Evolutionary conservation across 1,140 invertebrate species (phyloP).

Genomic region (Adoxophyes honmai): DNA sequence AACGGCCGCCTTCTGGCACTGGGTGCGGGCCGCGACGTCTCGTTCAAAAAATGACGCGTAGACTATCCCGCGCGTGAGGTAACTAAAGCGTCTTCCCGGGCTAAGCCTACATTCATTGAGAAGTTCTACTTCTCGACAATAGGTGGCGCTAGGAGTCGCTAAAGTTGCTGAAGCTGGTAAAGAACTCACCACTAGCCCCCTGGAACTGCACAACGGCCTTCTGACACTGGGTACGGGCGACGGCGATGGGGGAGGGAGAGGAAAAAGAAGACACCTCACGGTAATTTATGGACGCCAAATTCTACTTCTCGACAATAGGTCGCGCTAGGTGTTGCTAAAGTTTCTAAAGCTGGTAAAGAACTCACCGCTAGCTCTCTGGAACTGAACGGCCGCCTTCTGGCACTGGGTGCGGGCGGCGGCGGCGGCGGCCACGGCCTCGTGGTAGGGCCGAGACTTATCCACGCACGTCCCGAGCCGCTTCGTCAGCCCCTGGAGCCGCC

Average conservation of each 20-base stretch:
- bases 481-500: constrained; percentile 84
- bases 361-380: constrained; percentile 93
- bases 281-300: too few species aligned
- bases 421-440: constrained; percentile 82
- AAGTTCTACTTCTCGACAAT: too few species aligned
- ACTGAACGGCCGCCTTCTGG: constrained; percentile 93
- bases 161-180: too few species aligned
- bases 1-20: constrained; percentile 93
- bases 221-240: constrained; percentile 89
- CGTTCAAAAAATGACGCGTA: constrained; percentile 86
- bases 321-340: too few species aligned
- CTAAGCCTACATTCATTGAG: too few species aligned
- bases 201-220: constrained; percentile 95
- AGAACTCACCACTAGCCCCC: constrained; percentile 87
- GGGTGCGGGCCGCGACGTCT: constrained; percentile 86
- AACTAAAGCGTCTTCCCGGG: constrained; percentile 89
- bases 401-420: constrained; percentile 87
- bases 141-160: too few species aligned
- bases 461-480: constrained; percentile 88
- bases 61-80: too few species aligned
- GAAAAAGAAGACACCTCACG: too few species aligned
- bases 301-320: too few species aligned
- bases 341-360: too few species aligned
- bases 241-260: constrained; percentile 79
- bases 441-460: constrained; percentile 91